Conservation (phyloP, 2,797 vertebrate genomes). For the Phalanger gymnotis region DNA sequence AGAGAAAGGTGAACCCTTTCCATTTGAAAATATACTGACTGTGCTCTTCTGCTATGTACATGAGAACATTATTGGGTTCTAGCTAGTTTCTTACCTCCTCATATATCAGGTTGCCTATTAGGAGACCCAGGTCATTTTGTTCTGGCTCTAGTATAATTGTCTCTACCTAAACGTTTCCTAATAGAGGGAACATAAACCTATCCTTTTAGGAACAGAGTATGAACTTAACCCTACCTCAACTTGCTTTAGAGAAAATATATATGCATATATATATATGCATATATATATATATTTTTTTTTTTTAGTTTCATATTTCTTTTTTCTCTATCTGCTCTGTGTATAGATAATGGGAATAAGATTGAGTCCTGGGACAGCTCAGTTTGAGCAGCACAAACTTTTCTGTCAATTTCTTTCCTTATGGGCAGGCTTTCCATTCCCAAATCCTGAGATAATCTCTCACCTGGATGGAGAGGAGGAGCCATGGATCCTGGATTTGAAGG, state of each 20-base stretch:
- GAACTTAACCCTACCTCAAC: not conserved
- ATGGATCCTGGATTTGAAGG: constrained; percentile 37
- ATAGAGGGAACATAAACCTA: constrained; percentile 10
- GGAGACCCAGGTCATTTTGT: constrained; percentile 8
- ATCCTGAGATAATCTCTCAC: constrained; percentile 33
- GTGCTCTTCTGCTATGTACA: not conserved
- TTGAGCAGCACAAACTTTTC: constrained; percentile 24
- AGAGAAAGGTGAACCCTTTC: not conserved
- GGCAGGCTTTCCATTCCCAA: constrained; percentile 46
- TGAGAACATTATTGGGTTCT: constrained; percentile 11
- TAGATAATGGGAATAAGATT: not conserved
- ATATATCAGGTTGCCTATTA: not conserved
- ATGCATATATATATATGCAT: no score
- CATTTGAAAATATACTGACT: not conserved
- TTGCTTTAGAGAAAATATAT: not conserved
- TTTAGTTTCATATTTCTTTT: constrained; percentile 6
- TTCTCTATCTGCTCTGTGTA: not conserved
- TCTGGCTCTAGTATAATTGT: not conserved
- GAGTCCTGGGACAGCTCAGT: not conserved
- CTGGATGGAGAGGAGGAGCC: constrained; percentile 35
- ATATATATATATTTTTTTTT: no score
- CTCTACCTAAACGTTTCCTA: not conserved
- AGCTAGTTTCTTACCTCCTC: not conserved
- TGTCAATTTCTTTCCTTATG: constrained; percentile 8
- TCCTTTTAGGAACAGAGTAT: not conserved